phyloP scores from a whole-genome alignment of 2,888 invertebrate species.

The Caenorhabditis sp. region DNA sequence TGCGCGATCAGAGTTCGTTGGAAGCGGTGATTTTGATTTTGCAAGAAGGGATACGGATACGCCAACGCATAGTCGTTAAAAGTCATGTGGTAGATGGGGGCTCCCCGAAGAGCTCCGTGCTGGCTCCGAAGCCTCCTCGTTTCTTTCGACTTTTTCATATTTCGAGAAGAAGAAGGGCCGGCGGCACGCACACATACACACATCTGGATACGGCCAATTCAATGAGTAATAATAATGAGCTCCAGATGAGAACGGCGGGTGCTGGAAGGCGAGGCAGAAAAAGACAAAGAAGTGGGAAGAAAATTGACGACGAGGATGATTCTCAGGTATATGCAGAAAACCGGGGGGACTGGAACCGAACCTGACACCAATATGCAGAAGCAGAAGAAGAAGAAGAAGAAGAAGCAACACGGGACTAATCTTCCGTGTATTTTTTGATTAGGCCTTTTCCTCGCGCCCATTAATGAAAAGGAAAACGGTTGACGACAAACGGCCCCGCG shows the following conservation, averaged over 20 bases:
- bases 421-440: constrained; percentile 32
- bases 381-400: no score
- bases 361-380: no score
- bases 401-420: not conserved
- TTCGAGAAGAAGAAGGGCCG: constrained; percentile 36
- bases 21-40: no score
- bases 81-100: constrained; percentile 47
- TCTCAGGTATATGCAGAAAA: no score
- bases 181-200: constrained; percentile 30
- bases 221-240: constrained; percentile 66
- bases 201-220: constrained; percentile 64
- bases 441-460: constrained; percentile 14
- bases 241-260: constrained; percentile 56
- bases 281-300: not conserved
- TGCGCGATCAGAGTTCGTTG: constrained; percentile 55
- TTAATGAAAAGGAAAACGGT: constrained; percentile 57
- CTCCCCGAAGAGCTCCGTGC: constrained; percentile 13
- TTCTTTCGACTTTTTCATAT: constrained; percentile 53
- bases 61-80: constrained; percentile 58
- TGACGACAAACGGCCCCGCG: constrained; percentile 29
- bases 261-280: constrained; percentile 13
- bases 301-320: no score
- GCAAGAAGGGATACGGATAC: constrained; percentile 45
- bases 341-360: not conserved
- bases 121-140: constrained; percentile 11